Evolutionary conservation across 2,888 invertebrate genomes (phyloP), one percentile per base, ranked within the genome.

Genomic region (Cotesia congregata): DNA sequence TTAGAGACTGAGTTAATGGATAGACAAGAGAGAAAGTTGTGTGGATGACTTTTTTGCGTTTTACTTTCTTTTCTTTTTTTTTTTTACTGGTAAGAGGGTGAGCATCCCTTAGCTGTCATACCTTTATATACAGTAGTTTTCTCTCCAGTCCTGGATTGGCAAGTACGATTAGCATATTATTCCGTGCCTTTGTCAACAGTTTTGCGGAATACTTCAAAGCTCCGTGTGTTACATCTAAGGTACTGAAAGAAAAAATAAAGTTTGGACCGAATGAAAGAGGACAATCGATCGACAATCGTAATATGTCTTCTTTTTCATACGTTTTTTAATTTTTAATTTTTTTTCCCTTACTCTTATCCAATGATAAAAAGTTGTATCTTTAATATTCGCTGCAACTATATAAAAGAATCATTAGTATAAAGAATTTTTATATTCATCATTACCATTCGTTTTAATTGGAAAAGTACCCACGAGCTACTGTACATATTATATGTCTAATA

Each of bases 121-220:
- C 6, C 30, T 65, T 39, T 67, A 30, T 73, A 65, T 40, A 12
- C 59, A 30, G 60, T 73, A 6, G 38, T 15, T 62, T 72, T 50
- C 20, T 59, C 38, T 17, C 30, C 41, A 50, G 50, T 12, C 12
- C 50, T 12, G 50, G 50, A 50, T 50, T 20, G 20, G 1, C 80
- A 79, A 76, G 80, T 81, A 84, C 85, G 86, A 85, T 85, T 85
- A 85, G 86, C 85, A 85, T 85, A 85, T 86, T 85, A 86, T 85
- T 85, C 83, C 80, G 78, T 79, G 80, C 80, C 84, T 85, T 86
- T 86, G 85, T 85, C 85, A 85, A 84, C 78, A 81, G 79, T 80
- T 82, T 77, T 72, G 77, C 77, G 70, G 77, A 76, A 74, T 79
- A 77, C 79, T 80, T 82, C 82, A 83, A 83, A 83, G 82, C 80